phyloP scores from a whole-genome alignment of 2,888 invertebrate genomes.

The Idaea aversata region DNA sequence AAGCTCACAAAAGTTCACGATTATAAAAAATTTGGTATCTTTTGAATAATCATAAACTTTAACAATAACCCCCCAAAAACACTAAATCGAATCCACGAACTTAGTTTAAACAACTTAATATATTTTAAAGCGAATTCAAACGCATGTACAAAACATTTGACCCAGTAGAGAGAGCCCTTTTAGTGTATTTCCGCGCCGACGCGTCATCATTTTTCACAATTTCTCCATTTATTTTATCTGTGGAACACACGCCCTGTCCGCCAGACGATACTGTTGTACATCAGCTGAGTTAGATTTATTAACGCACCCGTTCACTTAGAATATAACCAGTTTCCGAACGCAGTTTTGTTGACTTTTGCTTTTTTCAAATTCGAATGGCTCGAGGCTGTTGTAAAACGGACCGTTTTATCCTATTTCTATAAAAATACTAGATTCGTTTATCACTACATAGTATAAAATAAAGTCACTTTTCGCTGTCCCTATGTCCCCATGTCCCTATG shows the following conservation, averaged over 20 bases:
- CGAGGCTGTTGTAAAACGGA: background rate
- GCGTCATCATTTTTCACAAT: constrained; percentile 78
- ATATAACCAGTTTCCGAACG: constrained; percentile 60
- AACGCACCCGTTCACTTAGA: constrained; percentile 68
- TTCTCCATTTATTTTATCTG: constrained; percentile 79
- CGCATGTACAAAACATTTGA: constrained; percentile 32
- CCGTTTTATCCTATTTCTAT: too few relatives aligned
- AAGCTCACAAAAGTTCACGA: too few relatives aligned
- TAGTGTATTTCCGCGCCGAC: constrained; percentile 68
- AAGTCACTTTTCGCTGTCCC: too few relatives aligned
- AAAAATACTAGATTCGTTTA: too few relatives aligned
- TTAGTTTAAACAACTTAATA: background rate
- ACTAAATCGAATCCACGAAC: background rate
- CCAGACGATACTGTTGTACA: constrained; percentile 65
- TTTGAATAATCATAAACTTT: too few relatives aligned
- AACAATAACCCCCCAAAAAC: background rate
- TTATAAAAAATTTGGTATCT: too few relatives aligned
- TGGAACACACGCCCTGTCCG: constrained; percentile 69
- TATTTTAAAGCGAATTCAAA: background rate
- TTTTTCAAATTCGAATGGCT: constrained; percentile 38
- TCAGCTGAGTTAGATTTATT: constrained; percentile 77
- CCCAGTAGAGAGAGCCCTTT: constrained; percentile 52
- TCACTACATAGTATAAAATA: too few relatives aligned
- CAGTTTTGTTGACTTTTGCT: constrained; percentile 15
- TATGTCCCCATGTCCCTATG: too few relatives aligned